phyloP scores from a whole-genome alignment of 2,113 vertebrate genomes.

The Phalacrocorax aristotelis region DNA sequence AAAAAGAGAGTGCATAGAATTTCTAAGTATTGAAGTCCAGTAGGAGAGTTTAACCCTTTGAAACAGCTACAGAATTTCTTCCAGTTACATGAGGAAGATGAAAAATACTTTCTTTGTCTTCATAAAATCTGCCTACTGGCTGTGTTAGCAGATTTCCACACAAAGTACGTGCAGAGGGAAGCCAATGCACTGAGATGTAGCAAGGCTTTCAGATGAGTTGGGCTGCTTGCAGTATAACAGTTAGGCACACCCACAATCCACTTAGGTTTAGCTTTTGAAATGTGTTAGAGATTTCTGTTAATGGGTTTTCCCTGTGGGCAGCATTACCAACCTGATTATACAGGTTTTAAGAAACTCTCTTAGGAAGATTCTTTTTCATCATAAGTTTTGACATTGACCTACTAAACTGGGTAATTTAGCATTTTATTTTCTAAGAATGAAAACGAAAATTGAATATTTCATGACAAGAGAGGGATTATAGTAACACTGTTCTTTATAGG shows the following conservation, averaged over 20 bases:
- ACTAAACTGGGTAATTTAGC: constrained; percentile 68
- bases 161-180: background rate
- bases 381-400: constrained; percentile 64
- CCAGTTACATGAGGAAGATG: background rate
- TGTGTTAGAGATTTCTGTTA: constrained; percentile 61
- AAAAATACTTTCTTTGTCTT: background rate
- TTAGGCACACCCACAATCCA: constrained; percentile 34
- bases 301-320: constrained; percentile 67
- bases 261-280: constrained; percentile 54
- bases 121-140: background rate
- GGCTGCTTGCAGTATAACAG: background rate
- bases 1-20: constrained; percentile 59
- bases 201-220: background rate
- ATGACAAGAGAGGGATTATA: constrained; percentile 62
- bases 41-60: constrained; percentile 34
- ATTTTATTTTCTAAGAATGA: constrained; percentile 61
- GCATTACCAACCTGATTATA: constrained; percentile 69
- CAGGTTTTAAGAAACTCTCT: constrained; percentile 62
- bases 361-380: constrained; percentile 65
- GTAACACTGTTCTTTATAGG: constrained; percentile 15
- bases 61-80: background rate
- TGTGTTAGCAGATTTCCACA: background rate
- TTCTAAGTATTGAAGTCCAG: constrained; percentile 18
- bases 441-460: constrained; percentile 68
- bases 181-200: background rate